phyloP scores from a whole-genome alignment of 2,888 invertebrate genomes.

The Trimorus sp. region DNA sequence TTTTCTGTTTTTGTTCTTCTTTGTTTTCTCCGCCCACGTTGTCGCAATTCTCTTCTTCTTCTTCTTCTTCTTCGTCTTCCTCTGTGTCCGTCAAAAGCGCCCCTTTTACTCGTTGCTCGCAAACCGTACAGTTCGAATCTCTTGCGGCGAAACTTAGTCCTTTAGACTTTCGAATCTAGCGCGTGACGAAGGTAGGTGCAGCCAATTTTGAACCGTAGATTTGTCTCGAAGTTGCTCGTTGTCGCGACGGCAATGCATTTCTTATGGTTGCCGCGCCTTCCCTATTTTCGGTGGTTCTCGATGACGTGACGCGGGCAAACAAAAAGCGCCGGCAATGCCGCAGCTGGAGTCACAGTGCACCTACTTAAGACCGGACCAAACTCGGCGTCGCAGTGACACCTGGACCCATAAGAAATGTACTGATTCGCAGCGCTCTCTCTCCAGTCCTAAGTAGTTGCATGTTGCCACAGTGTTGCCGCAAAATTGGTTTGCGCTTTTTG shows the following conservation, averaged over 20 bases:
- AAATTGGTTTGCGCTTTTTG: slow-evolving; percentile 47
- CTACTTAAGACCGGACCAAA: slow-evolving; percentile 76
- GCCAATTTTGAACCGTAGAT: slow-evolving; percentile 72
- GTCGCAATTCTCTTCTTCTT: too few relatives aligned
- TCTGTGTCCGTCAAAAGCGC: too few relatives aligned
- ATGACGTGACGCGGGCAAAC: neutral
- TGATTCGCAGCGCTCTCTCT: slow-evolving; percentile 71
- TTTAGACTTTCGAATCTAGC: slow-evolving; percentile 34
- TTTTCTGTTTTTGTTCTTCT: too few relatives aligned
- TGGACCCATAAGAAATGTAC: slow-evolving; percentile 80
- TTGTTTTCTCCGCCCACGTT: too few relatives aligned
- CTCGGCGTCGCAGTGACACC: neutral
- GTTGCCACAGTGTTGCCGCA: slow-evolving; percentile 63
- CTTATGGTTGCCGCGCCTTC: slow-evolving; percentile 78
- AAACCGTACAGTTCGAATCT: too few relatives aligned
- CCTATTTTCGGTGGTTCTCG: neutral
- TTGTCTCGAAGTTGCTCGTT: slow-evolving; percentile 62
- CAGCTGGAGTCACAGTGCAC: slow-evolving; percentile 76
- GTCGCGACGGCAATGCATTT: slow-evolving; percentile 78
- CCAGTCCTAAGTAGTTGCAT: slow-evolving; percentile 80
- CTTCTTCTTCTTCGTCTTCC: too few relatives aligned
- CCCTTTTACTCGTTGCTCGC: too few relatives aligned
- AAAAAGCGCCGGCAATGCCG: slow-evolving; percentile 74
- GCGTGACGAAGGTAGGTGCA: slow-evolving; percentile 77
- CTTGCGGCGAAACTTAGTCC: neutral